Conservation (phyloP, 2,797 vertebrate genomes). For the Scarus forsteni region DNA sequence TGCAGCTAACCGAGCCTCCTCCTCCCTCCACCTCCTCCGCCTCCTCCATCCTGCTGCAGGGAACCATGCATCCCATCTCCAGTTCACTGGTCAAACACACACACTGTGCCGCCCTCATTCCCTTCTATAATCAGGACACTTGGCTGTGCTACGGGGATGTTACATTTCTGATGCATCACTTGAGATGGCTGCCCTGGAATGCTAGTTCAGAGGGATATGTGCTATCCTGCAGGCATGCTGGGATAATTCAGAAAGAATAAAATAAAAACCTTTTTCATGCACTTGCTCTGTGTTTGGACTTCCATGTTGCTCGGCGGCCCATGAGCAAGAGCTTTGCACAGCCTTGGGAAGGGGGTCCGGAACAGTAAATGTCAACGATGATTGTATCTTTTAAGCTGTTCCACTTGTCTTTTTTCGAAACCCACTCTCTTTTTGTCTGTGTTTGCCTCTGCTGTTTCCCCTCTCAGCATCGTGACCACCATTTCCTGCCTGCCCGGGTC, state of each 20-base stretch:
- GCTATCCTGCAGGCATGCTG: constrained; percentile 63
- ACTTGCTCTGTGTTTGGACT: constrained; percentile 56
- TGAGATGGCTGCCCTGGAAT: constrained; percentile 78
- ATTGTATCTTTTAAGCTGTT: constrained; percentile 72
- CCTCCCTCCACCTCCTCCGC: constrained; percentile 17
- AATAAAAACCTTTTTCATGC: constrained; percentile 44
- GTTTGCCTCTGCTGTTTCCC: constrained; percentile 35
- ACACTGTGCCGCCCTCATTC: constrained; percentile 79
- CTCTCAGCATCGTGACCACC: constrained; percentile 42
- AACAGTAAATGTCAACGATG: constrained; percentile 80
- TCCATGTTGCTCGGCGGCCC: constrained; percentile 40
- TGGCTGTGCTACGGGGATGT: constrained; percentile 76
- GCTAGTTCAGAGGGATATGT: constrained; percentile 65
- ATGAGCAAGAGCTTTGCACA: constrained; percentile 65
- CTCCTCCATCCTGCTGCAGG: constrained; percentile 68
- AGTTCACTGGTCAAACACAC: constrained; percentile 82
- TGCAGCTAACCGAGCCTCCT: constrained; percentile 53
- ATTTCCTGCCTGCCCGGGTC: constrained; percentile 42
- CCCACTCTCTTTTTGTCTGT: constrained; percentile 28
- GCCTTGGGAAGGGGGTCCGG: constrained; percentile 63
- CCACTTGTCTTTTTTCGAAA: constrained; percentile 34
- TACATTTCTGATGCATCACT: constrained; percentile 82
- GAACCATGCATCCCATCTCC: constrained; percentile 79
- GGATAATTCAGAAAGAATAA: constrained; percentile 59
- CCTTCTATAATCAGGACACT: constrained; percentile 82